phyloP scores from a whole-genome alignment of 2,888 invertebrate genomes.

The Conops quadrifasciatus region DNA sequence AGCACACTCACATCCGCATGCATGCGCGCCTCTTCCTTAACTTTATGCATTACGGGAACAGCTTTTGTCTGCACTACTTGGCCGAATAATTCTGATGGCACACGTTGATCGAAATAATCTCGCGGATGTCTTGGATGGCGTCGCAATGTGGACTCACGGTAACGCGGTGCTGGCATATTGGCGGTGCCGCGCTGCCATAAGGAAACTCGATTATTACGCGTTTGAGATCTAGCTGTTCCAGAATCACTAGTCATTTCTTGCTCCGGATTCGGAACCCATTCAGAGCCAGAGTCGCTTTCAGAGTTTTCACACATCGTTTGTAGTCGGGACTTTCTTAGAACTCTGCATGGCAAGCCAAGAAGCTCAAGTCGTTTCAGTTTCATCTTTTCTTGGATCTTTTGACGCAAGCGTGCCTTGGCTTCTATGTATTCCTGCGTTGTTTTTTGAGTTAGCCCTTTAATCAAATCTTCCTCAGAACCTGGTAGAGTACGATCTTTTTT shows the following conservation, averaged over 20 bases:
- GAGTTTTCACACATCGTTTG: constrained; percentile 51
- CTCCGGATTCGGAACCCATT: constrained; percentile 59
- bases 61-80: constrained; percentile 45
- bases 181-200: constrained; percentile 48
- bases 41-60: constrained; percentile 50
- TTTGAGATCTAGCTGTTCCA: neutral
- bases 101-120: constrained; percentile 51
- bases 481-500: constrained; percentile 6
- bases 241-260: constrained; percentile 22
- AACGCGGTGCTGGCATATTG: constrained; percentile 62
- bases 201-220: constrained; percentile 35
- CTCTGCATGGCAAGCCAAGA: constrained; percentile 53
- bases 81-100: constrained; percentile 52
- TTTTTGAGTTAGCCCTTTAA: constrained; percentile 44
- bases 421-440: constrained; percentile 54
- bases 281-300: constrained; percentile 47
- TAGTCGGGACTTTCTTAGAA: constrained; percentile 46
- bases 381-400: constrained; percentile 43
- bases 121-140: constrained; percentile 55
- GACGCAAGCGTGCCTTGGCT: constrained; percentile 46
- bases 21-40: constrained; percentile 47
- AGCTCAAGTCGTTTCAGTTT: constrained; percentile 53
- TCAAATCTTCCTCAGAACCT: constrained; percentile 39
- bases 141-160: constrained; percentile 57
- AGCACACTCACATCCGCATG: constrained; percentile 51